Evolutionary conservation across 2,888 invertebrate genomes (phyloP).

Genomic region (Meta bourneti): DNA sequence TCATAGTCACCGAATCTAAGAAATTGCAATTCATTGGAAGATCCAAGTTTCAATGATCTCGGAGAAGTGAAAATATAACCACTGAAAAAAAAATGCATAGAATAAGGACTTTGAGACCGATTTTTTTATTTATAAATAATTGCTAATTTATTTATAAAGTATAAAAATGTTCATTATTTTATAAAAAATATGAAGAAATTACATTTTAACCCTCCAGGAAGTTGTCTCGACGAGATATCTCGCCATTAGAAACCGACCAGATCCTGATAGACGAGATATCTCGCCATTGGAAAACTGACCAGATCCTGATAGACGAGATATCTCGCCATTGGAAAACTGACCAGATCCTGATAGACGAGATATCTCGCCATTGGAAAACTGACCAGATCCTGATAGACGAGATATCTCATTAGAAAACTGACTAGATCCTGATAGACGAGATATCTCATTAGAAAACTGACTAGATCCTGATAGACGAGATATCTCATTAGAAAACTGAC

Average conservation of each 20-base stretch:
- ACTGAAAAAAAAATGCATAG: constrained; percentile 17
- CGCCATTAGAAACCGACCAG: not conserved
- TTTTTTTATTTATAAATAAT: not conserved
- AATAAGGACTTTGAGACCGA: not conserved
- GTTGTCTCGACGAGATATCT: no score
- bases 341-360: no score
- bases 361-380: no score
- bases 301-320: no score
- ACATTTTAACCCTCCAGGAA: not conserved
- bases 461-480: no score
- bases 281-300: no score
- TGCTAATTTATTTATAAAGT: not conserved
- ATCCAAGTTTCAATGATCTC: constrained; percentile 46
- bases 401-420: no score
- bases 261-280: not conserved
- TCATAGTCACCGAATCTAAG: constrained; percentile 17
- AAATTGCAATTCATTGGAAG: constrained; percentile 36
- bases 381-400: no score
- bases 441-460: no score
- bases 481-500: no score
- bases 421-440: no score
- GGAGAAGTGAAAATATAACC: constrained; percentile 60
- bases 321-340: no score
- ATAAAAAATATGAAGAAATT: not conserved
- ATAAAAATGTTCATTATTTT: not conserved